phyloP scores from a whole-genome alignment of 2,888 invertebrate species.

The Agapostemon virescens region DNA sequence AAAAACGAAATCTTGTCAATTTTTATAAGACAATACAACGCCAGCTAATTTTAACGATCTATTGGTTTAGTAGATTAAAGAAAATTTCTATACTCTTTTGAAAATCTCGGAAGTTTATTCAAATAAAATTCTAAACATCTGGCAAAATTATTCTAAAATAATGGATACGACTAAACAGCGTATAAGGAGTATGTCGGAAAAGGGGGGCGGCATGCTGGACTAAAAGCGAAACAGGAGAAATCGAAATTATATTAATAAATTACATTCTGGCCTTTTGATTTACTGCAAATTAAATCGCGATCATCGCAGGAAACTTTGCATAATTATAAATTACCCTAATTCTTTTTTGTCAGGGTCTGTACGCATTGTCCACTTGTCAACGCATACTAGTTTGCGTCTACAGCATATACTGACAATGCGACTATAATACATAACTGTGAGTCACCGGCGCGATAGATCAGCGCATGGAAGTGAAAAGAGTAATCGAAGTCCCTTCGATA shows the following conservation, averaged over 20 bases:
- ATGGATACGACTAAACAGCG: not conserved
- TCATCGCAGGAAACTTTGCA: not conserved
- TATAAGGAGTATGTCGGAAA: not conserved
- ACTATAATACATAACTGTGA: constrained; percentile 23
- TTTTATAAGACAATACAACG: too few relatives aligned
- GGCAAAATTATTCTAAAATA: too few relatives aligned
- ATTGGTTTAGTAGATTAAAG: too few relatives aligned
- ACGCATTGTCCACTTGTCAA: constrained; percentile 26
- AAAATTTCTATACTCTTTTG: too few relatives aligned
- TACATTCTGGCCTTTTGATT: not conserved
- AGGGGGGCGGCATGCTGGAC: not conserved
- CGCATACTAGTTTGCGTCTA: constrained; percentile 10
- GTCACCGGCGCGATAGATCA: constrained; percentile 38
- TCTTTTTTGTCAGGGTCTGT: too few relatives aligned
- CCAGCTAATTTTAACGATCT: too few relatives aligned
- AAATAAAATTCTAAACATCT: too few relatives aligned
- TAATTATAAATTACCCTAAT: not conserved
- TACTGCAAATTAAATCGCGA: too few relatives aligned
- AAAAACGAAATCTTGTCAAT: too few relatives aligned
- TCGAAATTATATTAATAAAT: too few relatives aligned
- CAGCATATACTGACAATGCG: not conserved
- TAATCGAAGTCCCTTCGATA: not conserved
- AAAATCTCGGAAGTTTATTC: too few relatives aligned
- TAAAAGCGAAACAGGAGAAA: too few relatives aligned
- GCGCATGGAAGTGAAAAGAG: constrained; percentile 20